A percentile compares a stretch with the other conserved stretches of the same genome.
Evolutionary conservation across 2,113 vertebrate species (phyloP).

Genomic region (Petroica traversi): DNA sequence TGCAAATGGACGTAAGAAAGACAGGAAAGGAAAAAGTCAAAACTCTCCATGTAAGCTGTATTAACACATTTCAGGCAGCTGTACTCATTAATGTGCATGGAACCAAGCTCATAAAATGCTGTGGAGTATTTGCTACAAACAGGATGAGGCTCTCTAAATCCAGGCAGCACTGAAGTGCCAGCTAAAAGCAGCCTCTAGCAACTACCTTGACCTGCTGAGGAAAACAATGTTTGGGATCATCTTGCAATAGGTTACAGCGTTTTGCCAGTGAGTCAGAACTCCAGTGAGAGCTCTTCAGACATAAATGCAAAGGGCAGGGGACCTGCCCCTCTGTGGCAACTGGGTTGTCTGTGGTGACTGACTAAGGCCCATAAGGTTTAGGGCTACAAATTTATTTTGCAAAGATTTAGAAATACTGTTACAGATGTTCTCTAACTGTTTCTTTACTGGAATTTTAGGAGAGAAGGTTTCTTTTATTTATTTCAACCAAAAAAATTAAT

Average conservation of each 20-base stretch:
- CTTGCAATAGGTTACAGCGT: background rate
- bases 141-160: background rate
- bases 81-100: too few species aligned
- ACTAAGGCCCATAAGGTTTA: background rate
- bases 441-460: background rate
- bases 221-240: background rate
- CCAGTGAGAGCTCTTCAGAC: background rate
- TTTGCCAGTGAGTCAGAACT: background rate
- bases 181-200: background rate
- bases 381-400: background rate
- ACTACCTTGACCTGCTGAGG: background rate
- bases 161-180: background rate
- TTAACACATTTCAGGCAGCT: background rate
- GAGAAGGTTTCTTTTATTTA: background rate
- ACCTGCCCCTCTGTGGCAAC: rapidly evolving
- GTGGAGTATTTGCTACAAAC: background rate
- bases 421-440: background rate
- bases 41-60: background rate
- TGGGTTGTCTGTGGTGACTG: background rate
- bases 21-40: background rate
- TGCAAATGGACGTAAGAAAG: background rate
- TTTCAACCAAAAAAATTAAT: background rate
- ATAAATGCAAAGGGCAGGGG: background rate
- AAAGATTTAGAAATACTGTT: background rate
- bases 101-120: background rate